These are phyloP conservation scores for Xiphophorus maculatus DNA, from an alignment of 2,113 vertebrate species.

Conservation along the genomic window DNA sequence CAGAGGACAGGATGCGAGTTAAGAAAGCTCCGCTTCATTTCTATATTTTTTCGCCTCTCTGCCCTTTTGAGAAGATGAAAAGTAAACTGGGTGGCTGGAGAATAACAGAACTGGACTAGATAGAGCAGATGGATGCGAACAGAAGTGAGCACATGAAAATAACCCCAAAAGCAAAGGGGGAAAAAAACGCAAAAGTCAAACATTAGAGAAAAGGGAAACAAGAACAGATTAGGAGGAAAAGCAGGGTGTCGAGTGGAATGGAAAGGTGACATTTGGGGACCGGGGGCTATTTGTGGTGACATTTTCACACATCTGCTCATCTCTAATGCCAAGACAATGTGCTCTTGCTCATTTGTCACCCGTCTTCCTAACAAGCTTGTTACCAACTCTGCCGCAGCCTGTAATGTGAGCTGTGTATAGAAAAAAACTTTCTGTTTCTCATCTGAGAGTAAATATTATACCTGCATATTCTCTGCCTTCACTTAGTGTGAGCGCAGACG, in stretches of 20 bases:
- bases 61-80: conserved; percentile 38
- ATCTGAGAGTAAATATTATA: conserved; percentile 8
- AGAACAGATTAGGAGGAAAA: conserved; percentile 27
- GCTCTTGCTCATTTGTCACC: conserved; percentile 66
- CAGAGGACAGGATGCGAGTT: conserved; percentile 9
- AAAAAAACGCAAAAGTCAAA: not conserved
- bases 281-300: conserved; percentile 75
- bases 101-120: conserved; percentile 17
- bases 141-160: conserved; percentile 9
- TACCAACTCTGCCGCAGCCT: conserved; percentile 35
- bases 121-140: conserved; percentile 15
- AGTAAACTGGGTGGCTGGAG: conserved; percentile 23
- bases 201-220: conserved; percentile 32
- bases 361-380: conserved; percentile 71
- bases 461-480: not conserved
- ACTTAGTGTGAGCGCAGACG: too few relatives aligned
- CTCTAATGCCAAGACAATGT: conserved; percentile 68
- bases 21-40: conserved; percentile 22
- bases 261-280: conserved; percentile 75
- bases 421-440: conserved; percentile 8
- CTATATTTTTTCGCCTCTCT: conserved; percentile 11
- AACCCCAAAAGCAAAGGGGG: not conserved
- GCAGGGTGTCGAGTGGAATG: conserved; percentile 27
- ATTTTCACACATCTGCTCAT: conserved; percentile 76
- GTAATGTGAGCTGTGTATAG: conserved; percentile 28